A percentile compares a stretch with the other conserved stretches of the same genome.
These are phyloP conservation scores for Emydocephalus ijimae DNA, from an alignment of 2,113 vertebrate genomes.

Conservation along the genomic window DNA sequence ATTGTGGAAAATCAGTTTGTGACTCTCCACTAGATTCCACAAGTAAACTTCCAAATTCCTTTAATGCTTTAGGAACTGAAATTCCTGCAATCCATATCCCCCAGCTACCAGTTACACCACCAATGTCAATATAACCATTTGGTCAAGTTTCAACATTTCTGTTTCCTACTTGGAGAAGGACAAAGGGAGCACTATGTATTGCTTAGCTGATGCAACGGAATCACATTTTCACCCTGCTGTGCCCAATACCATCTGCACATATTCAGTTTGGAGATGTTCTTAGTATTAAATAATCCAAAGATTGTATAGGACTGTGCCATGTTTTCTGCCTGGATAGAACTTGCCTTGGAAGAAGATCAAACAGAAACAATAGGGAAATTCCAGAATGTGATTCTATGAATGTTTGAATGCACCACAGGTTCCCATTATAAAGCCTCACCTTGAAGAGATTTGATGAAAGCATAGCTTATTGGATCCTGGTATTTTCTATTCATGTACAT, in stretches of 20 bases:
- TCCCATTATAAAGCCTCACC: not conserved
- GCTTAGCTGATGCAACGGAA: constrained; percentile 8
- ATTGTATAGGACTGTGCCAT: not conserved
- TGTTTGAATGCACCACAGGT: not conserved
- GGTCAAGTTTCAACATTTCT: constrained; percentile 20
- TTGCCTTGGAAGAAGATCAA: not conserved
- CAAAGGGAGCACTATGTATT: constrained; percentile 14
- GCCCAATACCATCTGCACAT: not conserved
- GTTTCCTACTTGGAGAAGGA: constrained; percentile 20
- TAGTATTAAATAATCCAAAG: not conserved
- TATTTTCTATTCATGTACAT: not conserved
- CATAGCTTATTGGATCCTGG: not conserved
- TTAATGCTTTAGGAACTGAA: constrained; percentile 25
- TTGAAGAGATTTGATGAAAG: not conserved
- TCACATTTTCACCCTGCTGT: not conserved
- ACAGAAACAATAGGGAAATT: not conserved
- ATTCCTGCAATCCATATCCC: constrained; percentile 10
- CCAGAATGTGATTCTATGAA: not conserved
- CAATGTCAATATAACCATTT: constrained; percentile 27
- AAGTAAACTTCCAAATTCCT: constrained; percentile 16
- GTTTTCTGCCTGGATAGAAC: not conserved
- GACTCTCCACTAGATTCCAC: constrained; percentile 64
- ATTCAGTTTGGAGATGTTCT: not conserved
- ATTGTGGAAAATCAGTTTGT: constrained; percentile 74
- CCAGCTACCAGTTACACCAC: constrained; percentile 1